Evolutionary conservation across 2,888 invertebrate species (phyloP), one percentile per base, ranked within the genome.

Genomic region (Luffia ferchaultella): DNA sequence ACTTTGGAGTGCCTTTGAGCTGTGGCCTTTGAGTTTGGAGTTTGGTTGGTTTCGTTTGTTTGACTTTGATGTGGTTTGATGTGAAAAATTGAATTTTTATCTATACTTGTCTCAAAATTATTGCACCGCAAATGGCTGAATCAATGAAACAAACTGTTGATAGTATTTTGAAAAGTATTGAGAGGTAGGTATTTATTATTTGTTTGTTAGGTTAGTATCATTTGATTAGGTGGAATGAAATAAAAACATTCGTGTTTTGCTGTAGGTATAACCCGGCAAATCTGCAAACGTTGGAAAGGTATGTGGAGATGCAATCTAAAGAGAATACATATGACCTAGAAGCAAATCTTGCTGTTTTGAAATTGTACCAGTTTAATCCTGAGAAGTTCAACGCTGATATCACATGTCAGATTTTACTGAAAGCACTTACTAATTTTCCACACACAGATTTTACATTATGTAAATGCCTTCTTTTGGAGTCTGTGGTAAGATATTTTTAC

Each of bases 371-470:
- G 75, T 95, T 99, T 66, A 97, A 97, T 72, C 96, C 97, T 1
- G 89, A 88, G 53, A 89, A 90, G 63, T 93, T 95, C 64, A 93
- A 96, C 66, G 83, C 89, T 45, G 90, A 92, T 51, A 90, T 97
- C 41, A 93, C 96, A 1, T 91, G 93, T 58, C 92, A 93, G 65
- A 97, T 99, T 63, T 85, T 99, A 45, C 73, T 99, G 59, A 99
- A 99, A 73, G 96, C 98, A 1, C 82, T 99, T 43, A 98, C 98
- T 9, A 98, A 97, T 75, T 89, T 98, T 60, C 99, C 99, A 0
- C 96, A 98, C 67, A 95, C 98, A 7, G 99, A 99, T 76, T 98
- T 98, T 68, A 96, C 97, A 46, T 85, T 99, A 57, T 99, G 98
- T 84, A 99, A 99, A 78, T 98, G 97, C 73, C 87, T 99, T 51